A percentile compares a stretch with the other conserved stretches of the same genome.
Evolutionary conservation across 1,140 invertebrate species (phyloP).

Genomic region (Linepithema humile): DNA sequence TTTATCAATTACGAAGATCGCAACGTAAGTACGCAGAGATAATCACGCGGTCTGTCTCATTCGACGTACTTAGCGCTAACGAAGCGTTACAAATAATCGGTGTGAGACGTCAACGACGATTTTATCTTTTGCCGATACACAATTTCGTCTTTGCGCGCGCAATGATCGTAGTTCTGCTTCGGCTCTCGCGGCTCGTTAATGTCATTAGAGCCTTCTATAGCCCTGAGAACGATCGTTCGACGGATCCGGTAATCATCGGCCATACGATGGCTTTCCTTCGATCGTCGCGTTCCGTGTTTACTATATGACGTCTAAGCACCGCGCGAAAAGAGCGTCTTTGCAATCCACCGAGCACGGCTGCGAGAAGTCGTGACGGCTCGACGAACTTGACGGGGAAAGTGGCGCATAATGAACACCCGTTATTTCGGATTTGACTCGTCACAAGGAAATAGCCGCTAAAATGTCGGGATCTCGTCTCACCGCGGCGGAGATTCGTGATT

Average conservation of each 20-base stretch:
- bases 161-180: neutral
- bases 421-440: constrained; percentile 39
- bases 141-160: neutral
- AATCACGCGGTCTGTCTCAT: neutral
- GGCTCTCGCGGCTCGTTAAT: constrained; percentile 16
- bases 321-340: neutral
- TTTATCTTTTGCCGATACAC: neutral
- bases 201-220: constrained; percentile 20
- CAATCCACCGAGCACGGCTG: constrained; percentile 11
- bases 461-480: constrained; percentile 1
- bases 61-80: neutral
- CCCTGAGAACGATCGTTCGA: constrained; percentile 8
- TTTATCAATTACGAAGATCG: neutral
- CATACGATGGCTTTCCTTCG: neutral
- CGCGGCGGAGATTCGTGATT: neutral
- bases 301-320: neutral
- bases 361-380: constrained; percentile 6
- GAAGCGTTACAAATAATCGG: constrained; percentile 8
- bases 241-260: constrained; percentile 23
- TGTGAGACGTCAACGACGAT: neutral
- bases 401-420: constrained; percentile 39
- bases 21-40: neutral
- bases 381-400: constrained; percentile 42
- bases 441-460: constrained; percentile 32
- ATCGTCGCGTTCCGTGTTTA: constrained; percentile 28